These are phyloP conservation scores for Tuberolachnus salignus DNA, from an alignment of 2,888 invertebrate genomes.

Conservation along the genomic window DNA sequence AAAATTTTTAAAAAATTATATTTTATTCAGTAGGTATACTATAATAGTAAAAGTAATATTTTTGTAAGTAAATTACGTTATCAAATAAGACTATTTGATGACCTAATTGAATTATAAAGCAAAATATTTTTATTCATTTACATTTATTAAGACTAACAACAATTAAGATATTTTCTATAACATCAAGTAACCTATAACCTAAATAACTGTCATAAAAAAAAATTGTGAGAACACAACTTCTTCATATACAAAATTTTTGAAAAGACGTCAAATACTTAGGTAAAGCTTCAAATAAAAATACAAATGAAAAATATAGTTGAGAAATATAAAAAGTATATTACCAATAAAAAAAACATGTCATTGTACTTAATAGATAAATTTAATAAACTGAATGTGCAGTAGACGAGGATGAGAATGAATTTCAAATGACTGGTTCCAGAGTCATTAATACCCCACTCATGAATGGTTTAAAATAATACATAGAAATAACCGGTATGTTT, in stretches of 20 bases:
- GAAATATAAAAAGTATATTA: constrained; percentile 57
- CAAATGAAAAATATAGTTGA: constrained; percentile 54
- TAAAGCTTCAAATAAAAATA: constrained; percentile 53
- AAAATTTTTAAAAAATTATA: background rate
- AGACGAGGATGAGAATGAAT: constrained; percentile 55
- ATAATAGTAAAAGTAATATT: constrained; percentile 24
- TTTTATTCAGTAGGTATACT: background rate
- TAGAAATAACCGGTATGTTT: constrained; percentile 55
- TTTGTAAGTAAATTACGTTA: constrained; percentile 6
- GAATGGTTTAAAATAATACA: constrained; percentile 49
- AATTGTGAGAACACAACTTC: constrained; percentile 38
- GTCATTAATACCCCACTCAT: constrained; percentile 47
- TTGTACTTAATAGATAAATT: constrained; percentile 54
- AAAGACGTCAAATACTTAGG: constrained; percentile 51
- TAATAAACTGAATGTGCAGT: constrained; percentile 53
- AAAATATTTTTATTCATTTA: constrained; percentile 28
- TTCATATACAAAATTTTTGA: constrained; percentile 46
- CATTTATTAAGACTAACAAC: constrained; percentile 31
- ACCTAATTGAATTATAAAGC: constrained; percentile 10
- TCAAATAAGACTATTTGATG: background rate
- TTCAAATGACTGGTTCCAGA: constrained; percentile 55
- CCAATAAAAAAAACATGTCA: constrained; percentile 56
- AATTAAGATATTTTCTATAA: constrained; percentile 30
- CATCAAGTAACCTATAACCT: constrained; percentile 41
- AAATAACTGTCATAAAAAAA: constrained; percentile 45